These are phyloP conservation scores for Bemisia tabaci DNA, from an alignment of 1,140 invertebrate species.

Conservation along the genomic window DNA sequence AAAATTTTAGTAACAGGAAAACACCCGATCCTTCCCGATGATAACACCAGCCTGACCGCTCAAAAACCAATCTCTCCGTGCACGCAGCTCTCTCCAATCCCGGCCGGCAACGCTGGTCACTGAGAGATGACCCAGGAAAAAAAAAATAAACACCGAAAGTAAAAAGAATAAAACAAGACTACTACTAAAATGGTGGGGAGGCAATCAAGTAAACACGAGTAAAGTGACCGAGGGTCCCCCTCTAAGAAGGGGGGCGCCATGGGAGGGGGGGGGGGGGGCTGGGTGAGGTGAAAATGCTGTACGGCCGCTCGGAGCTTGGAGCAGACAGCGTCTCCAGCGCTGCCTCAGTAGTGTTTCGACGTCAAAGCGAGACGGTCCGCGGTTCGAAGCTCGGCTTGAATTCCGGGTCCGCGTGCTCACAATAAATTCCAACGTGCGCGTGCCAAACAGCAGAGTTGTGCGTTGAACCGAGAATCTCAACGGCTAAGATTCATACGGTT, in stretches of 20 bases:
- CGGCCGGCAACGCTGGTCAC: too few species aligned
- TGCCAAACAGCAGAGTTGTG: too few species aligned
- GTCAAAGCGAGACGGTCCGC: not conserved
- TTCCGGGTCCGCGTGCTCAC: too few species aligned
- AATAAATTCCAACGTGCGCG: not conserved
- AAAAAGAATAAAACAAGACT: not conserved
- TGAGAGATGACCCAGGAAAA: not conserved
- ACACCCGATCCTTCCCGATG: too few species aligned
- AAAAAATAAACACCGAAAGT: not conserved
- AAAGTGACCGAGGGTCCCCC: not conserved
- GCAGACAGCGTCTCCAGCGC: not conserved
- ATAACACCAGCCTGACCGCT: too few species aligned
- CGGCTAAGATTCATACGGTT: too few species aligned
- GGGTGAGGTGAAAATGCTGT: not conserved
- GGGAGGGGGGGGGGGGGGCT: not conserved
- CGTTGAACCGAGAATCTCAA: not conserved
- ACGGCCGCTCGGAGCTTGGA: not conserved
- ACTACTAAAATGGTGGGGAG: not conserved
- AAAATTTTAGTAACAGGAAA: not conserved
- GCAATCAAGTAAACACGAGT: not conserved
- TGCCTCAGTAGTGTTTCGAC: not conserved
- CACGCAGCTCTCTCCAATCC: too few species aligned
- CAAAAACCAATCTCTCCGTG: too few species aligned
- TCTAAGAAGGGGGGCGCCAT: not conserved
- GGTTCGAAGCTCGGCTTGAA: not conserved